phyloP scores from a whole-genome alignment of 2,797 vertebrate species.

The Acanthurus tractus region DNA sequence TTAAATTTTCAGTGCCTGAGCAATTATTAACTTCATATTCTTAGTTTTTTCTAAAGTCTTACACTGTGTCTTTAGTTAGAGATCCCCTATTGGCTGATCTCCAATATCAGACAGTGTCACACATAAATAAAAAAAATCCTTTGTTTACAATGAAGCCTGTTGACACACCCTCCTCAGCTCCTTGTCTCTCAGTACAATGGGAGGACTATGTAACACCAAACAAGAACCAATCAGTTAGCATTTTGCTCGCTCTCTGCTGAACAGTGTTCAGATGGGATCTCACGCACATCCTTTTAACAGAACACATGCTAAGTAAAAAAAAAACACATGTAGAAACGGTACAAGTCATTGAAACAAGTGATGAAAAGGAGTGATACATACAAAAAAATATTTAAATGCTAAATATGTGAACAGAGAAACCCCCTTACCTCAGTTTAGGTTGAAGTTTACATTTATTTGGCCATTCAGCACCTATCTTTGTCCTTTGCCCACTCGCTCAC shows the following conservation, averaged over 20 bases:
- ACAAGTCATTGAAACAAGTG: conserved; percentile 4
- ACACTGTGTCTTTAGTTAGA: not conserved
- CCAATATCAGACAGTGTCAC: not conserved
- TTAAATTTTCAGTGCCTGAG: conserved; percentile 26
- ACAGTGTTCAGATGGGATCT: conserved; percentile 54
- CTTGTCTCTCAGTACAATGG: conserved; percentile 68
- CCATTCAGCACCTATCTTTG: conserved; percentile 41
- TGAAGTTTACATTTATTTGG: conserved; percentile 31
- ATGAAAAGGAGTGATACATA: not conserved
- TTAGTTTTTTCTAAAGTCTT: not conserved
- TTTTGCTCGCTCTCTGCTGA: conserved; percentile 29
- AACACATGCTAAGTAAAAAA: conserved; percentile 26
- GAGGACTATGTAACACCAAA: conserved; percentile 41
- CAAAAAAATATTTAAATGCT: not conserved
- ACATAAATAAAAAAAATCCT: conserved; percentile 54
- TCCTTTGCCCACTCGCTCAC: conserved; percentile 57
- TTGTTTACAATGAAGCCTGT: conserved; percentile 74
- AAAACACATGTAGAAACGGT: conserved; percentile 38
- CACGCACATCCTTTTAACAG: conserved; percentile 37
- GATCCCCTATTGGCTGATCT: conserved; percentile 19
- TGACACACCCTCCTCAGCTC: conserved; percentile 79
- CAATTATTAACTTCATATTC: conserved; percentile 12
- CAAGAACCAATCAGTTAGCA: conserved; percentile 75
- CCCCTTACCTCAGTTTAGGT: conserved; percentile 69
- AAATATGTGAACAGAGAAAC: not conserved